These are phyloP conservation scores for Melangyna quadrimaculata DNA, from an alignment of 2,888 invertebrate genomes.

Conservation along the genomic window DNA sequence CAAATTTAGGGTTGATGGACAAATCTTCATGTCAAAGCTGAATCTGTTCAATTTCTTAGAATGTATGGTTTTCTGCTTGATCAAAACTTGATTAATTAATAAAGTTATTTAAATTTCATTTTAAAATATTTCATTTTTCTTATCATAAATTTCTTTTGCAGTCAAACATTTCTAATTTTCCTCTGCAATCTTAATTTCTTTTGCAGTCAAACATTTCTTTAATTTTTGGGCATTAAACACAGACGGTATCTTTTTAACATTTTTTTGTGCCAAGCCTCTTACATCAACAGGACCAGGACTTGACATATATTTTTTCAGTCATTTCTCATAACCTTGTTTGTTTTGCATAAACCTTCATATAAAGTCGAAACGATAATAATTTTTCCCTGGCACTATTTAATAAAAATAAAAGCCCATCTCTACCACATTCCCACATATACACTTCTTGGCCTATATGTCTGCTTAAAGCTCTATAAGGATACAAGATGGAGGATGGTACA, in stretches of 20 bases:
- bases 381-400: slow-evolving; percentile 6
- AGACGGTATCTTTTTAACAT: neutral
- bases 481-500: too few relatives aligned
- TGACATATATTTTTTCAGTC: neutral
- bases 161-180: too few relatives aligned
- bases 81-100: neutral
- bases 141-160: too few relatives aligned
- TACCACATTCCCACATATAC: neutral
- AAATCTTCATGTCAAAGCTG: too few relatives aligned
- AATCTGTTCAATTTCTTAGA: too few relatives aligned
- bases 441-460: neutral
- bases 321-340: neutral
- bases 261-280: neutral
- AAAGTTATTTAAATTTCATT: neutral
- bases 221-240: neutral
- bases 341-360: too few relatives aligned
- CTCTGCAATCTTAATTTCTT: too few relatives aligned
- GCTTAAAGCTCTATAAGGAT: too few relatives aligned
- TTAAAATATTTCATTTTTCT: too few relatives aligned
- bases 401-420: slow-evolving; percentile 9
- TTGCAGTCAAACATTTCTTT: too few relatives aligned
- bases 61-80: neutral
- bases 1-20: too few relatives aligned
- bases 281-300: neutral
- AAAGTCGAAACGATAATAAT: slow-evolving; percentile 18